Base-by-base conservation (phyloP, 2,797 vertebrate species). In the Etheostoma perlongum region DNA sequence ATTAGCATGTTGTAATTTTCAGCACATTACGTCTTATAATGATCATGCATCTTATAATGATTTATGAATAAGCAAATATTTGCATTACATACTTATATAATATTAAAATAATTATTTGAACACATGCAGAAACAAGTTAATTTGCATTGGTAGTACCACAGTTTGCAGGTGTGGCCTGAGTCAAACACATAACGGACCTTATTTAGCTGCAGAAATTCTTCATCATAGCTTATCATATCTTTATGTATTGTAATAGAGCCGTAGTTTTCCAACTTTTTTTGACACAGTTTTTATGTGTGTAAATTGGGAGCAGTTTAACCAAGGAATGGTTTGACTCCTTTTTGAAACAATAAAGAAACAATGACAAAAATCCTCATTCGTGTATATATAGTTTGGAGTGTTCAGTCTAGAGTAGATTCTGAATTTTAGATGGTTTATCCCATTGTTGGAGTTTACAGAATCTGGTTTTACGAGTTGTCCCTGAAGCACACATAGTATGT, bases 171-270 rank as follows among this genome's bases (percentile, higher is more conserved):
- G 18, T 63, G 18, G 33, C 30, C 10, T 15, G 6, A 42, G 25
- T 46, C 18, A 60, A 23, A 52, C 4, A 1, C 2, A 6, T 42
- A 42, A 14, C 0, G 0, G 7, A 1, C 0, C 13, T 1, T 9
- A 21, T 67, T 44, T 16, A 52, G 33, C 13, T 2, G 36, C 53
- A 33, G 30, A 46, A 51, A 36, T 44, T 15, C 2, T 57, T 2
- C 5, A 61, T 6, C 12, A 66, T 14, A 23, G n/a, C 19, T 74
- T 8, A 53, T 10, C 13, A 59, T 19, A 14, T 15, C 23, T 2
- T 51, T 18, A 13, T 42, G 16, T 15, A 6, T 6, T 61, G 6
- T n/a, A 48, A n/a, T 9, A 58, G 7, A 51, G n/a, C 5, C 4
- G 49, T n/a, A 13, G 15, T 27, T 48, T 44, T 30, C 51, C 19